These are phyloP conservation scores for Ormyrus pomaceus DNA, from an alignment of 2,888 invertebrate genomes.

Conservation along the genomic window DNA sequence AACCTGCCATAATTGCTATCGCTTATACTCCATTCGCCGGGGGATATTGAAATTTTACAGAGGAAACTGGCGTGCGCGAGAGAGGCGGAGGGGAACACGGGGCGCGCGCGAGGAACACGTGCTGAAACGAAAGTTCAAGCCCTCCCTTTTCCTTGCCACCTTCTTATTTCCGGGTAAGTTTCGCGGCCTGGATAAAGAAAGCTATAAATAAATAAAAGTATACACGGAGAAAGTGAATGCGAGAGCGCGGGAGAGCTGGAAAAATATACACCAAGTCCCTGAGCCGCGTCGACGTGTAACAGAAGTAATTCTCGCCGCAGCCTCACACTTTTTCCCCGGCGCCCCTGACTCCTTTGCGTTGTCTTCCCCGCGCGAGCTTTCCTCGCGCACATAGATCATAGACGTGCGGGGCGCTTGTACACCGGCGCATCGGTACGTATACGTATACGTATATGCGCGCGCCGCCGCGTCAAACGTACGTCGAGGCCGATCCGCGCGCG, in stretches of 20 bases:
- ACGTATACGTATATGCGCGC: not conserved
- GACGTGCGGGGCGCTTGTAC: not conserved
- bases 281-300: slow-evolving; percentile 1
- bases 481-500: slow-evolving; percentile 1
- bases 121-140: slow-evolving; percentile 11
- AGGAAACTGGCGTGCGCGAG: slow-evolving; percentile 19
- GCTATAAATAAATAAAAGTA: not conserved
- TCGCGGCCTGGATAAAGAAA: not conserved
- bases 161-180: not conserved
- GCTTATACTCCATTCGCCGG: slow-evolving; percentile 52
- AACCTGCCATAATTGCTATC: slow-evolving; percentile 62
- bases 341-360: not conserved
- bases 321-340: not conserved
- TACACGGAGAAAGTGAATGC: not conserved
- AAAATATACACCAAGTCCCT: not conserved
- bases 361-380: not conserved
- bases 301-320: slow-evolving; percentile 23
- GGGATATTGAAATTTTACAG: slow-evolving; percentile 57
- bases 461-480: slow-evolving; percentile 23
- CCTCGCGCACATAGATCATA: not conserved
- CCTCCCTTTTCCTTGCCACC: too few relatives aligned
- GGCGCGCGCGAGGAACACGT: not conserved
- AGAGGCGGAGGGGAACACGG: slow-evolving; percentile 42
- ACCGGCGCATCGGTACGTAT: not conserved
- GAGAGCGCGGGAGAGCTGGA: not conserved